Percentiles rank a stretch among this genome's conserved stretches.
phyloP scores from a whole-genome alignment of 2,797 vertebrate genomes.

The Anguilla marmorata region DNA sequence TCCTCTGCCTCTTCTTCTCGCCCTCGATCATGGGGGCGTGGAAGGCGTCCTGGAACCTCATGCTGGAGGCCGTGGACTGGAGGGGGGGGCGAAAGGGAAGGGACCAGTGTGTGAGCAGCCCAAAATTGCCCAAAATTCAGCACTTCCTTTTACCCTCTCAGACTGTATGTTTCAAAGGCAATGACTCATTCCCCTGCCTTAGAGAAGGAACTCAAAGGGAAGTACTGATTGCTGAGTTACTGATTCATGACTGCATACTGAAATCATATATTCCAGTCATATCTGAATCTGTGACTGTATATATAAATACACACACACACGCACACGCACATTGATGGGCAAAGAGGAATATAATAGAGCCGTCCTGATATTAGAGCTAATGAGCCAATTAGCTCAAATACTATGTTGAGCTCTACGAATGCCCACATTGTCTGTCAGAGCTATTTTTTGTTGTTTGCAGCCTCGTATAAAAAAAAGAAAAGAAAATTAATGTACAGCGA shows the following conservation, averaged over 20 bases:
- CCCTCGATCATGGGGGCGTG: conserved; percentile 58
- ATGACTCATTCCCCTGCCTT: neutral
- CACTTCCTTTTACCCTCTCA: neutral
- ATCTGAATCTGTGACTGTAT: neutral
- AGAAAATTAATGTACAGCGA: no score
- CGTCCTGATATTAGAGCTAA: neutral
- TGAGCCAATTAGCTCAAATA: neutral
- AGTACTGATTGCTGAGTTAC: no score
- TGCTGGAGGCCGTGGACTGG: conserved; percentile 39
- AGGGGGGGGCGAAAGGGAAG: neutral
- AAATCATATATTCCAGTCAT: neutral
- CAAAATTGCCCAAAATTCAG: neutral
- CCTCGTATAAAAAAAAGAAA: no score
- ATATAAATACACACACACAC: neutral
- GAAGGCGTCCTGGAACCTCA: conserved; percentile 39
- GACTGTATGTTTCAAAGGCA: neutral
- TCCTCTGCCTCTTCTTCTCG: conserved; percentile 87
- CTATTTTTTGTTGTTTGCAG: no score
- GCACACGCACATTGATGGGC: neutral
- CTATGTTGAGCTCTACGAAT: no score
- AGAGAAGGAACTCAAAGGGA: neutral
- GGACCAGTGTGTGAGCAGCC: neutral
- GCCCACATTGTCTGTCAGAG: no score
- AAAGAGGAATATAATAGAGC: neutral
- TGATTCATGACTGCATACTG: no score